phyloP scores from a whole-genome alignment of 1,140 invertebrate genomes.

The Aphelinus certus region DNA sequence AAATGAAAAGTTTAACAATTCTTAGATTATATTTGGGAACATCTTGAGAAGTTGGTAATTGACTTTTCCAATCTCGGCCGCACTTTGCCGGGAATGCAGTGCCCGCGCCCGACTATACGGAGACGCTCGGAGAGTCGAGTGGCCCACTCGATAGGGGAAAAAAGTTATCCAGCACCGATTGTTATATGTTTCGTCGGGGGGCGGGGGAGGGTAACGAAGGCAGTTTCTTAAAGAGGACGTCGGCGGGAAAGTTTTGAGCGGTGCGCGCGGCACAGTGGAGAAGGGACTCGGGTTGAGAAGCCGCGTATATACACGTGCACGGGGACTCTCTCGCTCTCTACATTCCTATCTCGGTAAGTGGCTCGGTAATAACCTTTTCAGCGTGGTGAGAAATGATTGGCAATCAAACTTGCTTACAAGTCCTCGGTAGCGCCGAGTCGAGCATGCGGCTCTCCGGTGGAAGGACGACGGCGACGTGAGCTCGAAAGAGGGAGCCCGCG shows the following conservation, averaged over 20 bases:
- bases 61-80: slow-evolving; percentile 6
- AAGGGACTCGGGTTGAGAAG: not conserved
- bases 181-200: not conserved
- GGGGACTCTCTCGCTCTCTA: not conserved
- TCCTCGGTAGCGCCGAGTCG: slow-evolving; percentile 21
- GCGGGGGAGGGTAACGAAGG: slow-evolving; percentile 22
- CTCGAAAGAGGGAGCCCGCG: not conserved
- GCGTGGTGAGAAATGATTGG: slow-evolving; percentile 54
- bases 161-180: not conserved
- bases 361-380: slow-evolving; percentile 51
- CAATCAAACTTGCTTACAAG: slow-evolving; percentile 55
- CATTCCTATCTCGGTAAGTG: slow-evolving; percentile 30
- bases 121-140: too few species aligned
- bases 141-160: not conserved
- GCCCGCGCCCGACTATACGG: too few species aligned
- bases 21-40: too few species aligned
- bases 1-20: too few species aligned
- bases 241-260: slow-evolving; percentile 13
- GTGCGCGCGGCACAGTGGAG: not conserved
- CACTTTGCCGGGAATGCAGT: not conserved
- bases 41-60: slow-evolving; percentile 3
- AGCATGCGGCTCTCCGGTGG: not conserved
- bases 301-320: not conserved
- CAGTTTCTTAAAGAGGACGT: slow-evolving; percentile 19
- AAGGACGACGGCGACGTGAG: not conserved